phyloP scores from a whole-genome alignment of 2,113 vertebrate species.

The Marcusenius ussheri region DNA sequence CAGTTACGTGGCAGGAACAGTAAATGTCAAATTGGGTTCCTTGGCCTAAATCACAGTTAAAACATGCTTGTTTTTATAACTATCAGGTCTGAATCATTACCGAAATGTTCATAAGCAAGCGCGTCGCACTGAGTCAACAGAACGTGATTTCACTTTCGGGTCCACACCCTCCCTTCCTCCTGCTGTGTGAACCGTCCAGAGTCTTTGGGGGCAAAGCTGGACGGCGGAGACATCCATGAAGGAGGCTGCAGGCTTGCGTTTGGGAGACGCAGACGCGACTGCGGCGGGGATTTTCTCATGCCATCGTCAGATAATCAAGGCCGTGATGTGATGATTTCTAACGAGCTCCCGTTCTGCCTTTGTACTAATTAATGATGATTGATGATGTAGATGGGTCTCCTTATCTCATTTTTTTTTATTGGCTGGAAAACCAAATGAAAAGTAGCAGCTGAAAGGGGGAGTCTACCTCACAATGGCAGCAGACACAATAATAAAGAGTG shows the following conservation, averaged over 20 bases:
- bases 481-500: conserved; percentile 32
- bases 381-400: conserved; percentile 13
- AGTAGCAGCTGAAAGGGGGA: background rate
- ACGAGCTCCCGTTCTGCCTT: conserved; percentile 26
- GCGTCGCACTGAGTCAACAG: conserved; percentile 35
- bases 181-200: conserved; percentile 23
- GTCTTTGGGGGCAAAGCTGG: conserved; percentile 23
- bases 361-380: conserved; percentile 27
- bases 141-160: conserved; percentile 14
- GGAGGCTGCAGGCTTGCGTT: conserved; percentile 23
- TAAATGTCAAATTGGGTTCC: background rate
- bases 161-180: conserved; percentile 11
- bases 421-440: background rate
- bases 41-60: conserved; percentile 35
- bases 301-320: conserved; percentile 7
- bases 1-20: background rate
- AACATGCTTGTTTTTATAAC: conserved; percentile 45
- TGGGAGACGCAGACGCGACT: background rate
- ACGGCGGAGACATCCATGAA: conserved; percentile 22
- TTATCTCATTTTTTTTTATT: background rate
- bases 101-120: conserved; percentile 39
- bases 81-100: conserved; percentile 19
- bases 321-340: background rate
- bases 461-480: background rate
- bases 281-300: background rate